phyloP scores from a whole-genome alignment of 1,140 invertebrate genomes.

The Diprion similis region DNA sequence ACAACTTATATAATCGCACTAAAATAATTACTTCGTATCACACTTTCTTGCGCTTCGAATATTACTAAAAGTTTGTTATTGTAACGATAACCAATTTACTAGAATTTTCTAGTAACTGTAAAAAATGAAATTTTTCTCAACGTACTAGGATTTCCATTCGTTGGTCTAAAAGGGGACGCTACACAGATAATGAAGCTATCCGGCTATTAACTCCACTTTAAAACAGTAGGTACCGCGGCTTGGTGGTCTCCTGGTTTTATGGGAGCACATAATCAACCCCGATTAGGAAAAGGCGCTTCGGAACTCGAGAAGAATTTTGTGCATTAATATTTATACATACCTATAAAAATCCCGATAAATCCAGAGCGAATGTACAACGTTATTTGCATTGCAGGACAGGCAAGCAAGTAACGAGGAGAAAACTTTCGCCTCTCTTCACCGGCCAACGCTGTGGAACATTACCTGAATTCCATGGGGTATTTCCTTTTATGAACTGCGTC shows the following conservation, averaged over 20 bases:
- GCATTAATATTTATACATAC: background rate
- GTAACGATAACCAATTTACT: no score
- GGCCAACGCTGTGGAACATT: background rate
- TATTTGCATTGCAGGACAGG: background rate
- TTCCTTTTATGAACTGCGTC: background rate
- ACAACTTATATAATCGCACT: no score
- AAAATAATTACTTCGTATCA: no score
- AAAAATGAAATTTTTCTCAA: no score
- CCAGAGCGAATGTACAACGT: background rate
- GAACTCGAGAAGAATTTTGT: background rate
- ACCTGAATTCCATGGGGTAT: background rate
- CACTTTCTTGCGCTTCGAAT: no score
- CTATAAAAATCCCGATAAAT: background rate
- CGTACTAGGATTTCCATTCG: no score
- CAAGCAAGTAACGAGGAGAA: background rate
- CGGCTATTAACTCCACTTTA: background rate
- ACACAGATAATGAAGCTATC: background rate
- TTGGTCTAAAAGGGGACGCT: background rate
- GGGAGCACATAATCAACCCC: background rate
- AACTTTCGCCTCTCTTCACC: background rate
- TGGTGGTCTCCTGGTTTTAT: background rate
- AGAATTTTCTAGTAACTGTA: no score
- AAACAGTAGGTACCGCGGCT: background rate
- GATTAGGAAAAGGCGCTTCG: background rate
- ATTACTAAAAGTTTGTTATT: no score